Conservation (phyloP, 2,888 invertebrate genomes). For the Laothoe populi region DNA sequence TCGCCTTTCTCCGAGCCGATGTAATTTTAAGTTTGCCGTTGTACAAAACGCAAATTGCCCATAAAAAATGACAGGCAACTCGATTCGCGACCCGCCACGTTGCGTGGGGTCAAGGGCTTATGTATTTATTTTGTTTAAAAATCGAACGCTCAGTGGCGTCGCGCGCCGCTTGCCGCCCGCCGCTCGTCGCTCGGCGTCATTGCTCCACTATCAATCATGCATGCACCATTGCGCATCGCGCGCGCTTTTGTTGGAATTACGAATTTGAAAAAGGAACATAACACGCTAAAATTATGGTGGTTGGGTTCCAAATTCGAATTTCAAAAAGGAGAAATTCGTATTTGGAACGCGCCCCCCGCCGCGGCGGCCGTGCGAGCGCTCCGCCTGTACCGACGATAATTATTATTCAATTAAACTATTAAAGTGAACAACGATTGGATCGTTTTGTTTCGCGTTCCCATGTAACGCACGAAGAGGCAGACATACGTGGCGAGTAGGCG, state of each 20-base stretch:
- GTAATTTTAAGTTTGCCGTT: conserved; percentile 53
- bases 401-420: conserved; percentile 73
- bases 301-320: conserved; percentile 64
- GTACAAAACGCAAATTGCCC: conserved; percentile 64
- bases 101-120: conserved; percentile 73
- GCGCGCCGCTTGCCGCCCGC: conserved; percentile 60
- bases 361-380: conserved; percentile 53
- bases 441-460: conserved; percentile 35
- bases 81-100: conserved; percentile 9
- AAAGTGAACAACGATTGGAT: conserved; percentile 58
- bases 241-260: conserved; percentile 81
- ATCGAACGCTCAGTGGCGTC: conserved; percentile 62
- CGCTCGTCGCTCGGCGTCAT: conserved; percentile 63
- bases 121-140: conserved; percentile 61
- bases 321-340: conserved; percentile 53
- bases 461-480: conserved; percentile 25
- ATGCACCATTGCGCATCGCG: conserved; percentile 80
- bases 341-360: conserved; percentile 61
- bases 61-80: conserved; percentile 39
- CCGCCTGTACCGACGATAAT: conserved; percentile 54
- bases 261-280: conserved; percentile 79
- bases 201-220: conserved; percentile 81
- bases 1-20: conserved; percentile 50
- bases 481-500: neutral
- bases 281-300: conserved; percentile 64